These are phyloP conservation scores for Adoxophyes honmai DNA, from an alignment of 1,140 invertebrate genomes.

Conservation along the genomic window DNA sequence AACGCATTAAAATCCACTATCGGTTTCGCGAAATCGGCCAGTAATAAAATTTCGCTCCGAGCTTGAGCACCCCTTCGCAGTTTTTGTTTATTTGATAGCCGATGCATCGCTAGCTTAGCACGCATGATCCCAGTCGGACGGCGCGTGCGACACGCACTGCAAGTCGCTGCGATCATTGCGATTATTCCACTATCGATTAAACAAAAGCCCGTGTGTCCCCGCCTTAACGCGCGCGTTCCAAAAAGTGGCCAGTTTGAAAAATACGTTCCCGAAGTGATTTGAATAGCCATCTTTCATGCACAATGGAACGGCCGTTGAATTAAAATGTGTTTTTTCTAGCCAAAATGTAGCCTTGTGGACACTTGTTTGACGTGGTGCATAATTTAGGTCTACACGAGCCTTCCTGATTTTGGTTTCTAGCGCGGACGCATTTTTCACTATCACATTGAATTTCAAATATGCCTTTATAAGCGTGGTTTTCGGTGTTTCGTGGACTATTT, in stretches of 20 bases:
- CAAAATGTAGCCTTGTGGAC: slow-evolving; percentile 39
- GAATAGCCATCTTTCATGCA: slow-evolving; percentile 3
- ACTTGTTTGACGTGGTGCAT: slow-evolving; percentile 56
- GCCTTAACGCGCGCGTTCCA: slow-evolving; percentile 19
- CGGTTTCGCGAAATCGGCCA: slow-evolving; percentile 35
- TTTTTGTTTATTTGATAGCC: slow-evolving; percentile 70
- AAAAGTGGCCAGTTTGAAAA: too few species aligned
- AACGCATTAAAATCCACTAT: slow-evolving; percentile 29
- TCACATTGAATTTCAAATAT: slow-evolving; percentile 72
- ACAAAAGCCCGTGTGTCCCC: slow-evolving; percentile 21
- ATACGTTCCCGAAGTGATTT: background rate
- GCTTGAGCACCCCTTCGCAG: slow-evolving; percentile 45
- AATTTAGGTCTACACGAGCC: slow-evolving; percentile 41
- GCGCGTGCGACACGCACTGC: slow-evolving; percentile 55
- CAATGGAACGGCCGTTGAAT: background rate
- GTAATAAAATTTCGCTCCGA: slow-evolving; percentile 40
- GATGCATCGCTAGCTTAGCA: slow-evolving; percentile 53
- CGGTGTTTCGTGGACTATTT: slow-evolving; percentile 60
- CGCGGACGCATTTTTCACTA: slow-evolving; percentile 63
- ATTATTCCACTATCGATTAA: slow-evolving; percentile 6
- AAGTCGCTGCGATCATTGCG: background rate
- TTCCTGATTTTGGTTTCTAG: slow-evolving; percentile 51
- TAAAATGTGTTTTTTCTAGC: slow-evolving; percentile 16
- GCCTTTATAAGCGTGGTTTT: slow-evolving; percentile 63
- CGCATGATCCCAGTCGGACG: slow-evolving; percentile 41